A percentile compares a stretch with the other conserved stretches of the same genome.
Evolutionary conservation across 2,888 invertebrate genomes (phyloP).

Genomic region (Macrosoma leucophasiata): DNA sequence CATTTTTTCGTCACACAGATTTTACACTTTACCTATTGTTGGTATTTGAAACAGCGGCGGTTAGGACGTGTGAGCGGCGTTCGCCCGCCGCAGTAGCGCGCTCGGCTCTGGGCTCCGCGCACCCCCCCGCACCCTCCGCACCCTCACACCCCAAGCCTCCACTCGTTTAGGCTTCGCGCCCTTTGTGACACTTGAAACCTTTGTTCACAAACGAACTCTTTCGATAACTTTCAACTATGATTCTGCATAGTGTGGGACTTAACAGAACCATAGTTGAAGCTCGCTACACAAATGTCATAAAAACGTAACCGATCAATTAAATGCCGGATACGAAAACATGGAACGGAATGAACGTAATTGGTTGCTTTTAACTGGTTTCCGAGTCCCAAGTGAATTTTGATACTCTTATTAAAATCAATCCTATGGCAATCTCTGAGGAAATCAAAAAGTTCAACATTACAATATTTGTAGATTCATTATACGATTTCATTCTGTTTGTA

Average conservation of each 20-base stretch:
- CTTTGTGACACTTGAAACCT: constrained; percentile 72
- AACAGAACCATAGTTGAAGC: too few species aligned
- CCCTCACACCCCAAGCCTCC: constrained; percentile 44
- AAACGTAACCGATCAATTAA: too few species aligned
- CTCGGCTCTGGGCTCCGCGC: constrained; percentile 48
- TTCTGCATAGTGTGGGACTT: constrained; percentile 9
- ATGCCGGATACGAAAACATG: background rate
- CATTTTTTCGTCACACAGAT: constrained; percentile 51
- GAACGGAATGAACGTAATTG: constrained; percentile 5
- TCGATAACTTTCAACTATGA: constrained; percentile 23
- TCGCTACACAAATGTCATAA: too few species aligned
- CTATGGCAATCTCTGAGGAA: constrained; percentile 29
- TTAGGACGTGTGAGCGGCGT: constrained; percentile 50
- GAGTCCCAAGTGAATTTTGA: constrained; percentile 15
- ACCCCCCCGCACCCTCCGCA: constrained; percentile 34
- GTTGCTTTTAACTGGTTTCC: constrained; percentile 9
- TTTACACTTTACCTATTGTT: constrained; percentile 39
- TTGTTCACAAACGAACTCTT: constrained; percentile 58
- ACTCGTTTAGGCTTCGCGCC: constrained; percentile 69
- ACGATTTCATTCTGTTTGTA: constrained; percentile 3
- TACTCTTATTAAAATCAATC: constrained; percentile 29
- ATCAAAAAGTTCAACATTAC: constrained; percentile 31
- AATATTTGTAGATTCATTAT: constrained; percentile 14
- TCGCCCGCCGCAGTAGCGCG: constrained; percentile 62
- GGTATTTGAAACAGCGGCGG: constrained; percentile 32